phyloP scores from a whole-genome alignment of 1,140 invertebrate genomes.

The Hetaerina americana region DNA sequence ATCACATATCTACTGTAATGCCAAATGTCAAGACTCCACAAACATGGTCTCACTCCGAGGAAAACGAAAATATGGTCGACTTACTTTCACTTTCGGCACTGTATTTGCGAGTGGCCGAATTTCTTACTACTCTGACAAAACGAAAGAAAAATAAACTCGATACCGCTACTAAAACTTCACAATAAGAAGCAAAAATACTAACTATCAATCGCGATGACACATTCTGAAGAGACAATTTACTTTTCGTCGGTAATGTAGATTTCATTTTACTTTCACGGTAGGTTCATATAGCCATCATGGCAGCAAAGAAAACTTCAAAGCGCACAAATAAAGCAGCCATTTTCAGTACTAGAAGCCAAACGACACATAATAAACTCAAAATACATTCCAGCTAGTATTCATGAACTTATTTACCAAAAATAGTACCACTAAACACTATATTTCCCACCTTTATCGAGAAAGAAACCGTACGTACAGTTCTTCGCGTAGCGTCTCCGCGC shows the following conservation, averaged over 20 bases:
- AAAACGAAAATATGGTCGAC: background rate
- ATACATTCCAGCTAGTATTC: background rate
- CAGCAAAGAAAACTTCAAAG: slow-evolving; percentile 19
- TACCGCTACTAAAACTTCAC: background rate
- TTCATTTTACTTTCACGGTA: background rate
- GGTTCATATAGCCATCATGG: slow-evolving; percentile 20
- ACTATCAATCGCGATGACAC: background rate
- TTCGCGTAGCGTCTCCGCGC: slow-evolving; percentile 14
- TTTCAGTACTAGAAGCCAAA: slow-evolving; percentile 12
- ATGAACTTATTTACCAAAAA: slow-evolving; percentile 1
- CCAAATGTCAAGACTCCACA: background rate
- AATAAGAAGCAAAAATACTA: background rate
- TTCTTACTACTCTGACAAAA: background rate
- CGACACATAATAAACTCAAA: slow-evolving; percentile 2
- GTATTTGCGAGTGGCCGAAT: background rate
- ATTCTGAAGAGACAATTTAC: background rate
- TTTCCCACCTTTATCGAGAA: slow-evolving; percentile 12
- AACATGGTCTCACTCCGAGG: background rate
- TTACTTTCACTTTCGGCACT: background rate
- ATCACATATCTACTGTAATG: too few relatives aligned
- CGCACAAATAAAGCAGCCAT: slow-evolving; percentile 17
- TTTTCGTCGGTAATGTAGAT: background rate
- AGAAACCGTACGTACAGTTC: slow-evolving; percentile 8
- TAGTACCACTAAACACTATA: slow-evolving; percentile 1
- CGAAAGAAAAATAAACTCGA: background rate